phyloP scores from a whole-genome alignment of 2,888 invertebrate species.

The Thereva nobilitata region DNA sequence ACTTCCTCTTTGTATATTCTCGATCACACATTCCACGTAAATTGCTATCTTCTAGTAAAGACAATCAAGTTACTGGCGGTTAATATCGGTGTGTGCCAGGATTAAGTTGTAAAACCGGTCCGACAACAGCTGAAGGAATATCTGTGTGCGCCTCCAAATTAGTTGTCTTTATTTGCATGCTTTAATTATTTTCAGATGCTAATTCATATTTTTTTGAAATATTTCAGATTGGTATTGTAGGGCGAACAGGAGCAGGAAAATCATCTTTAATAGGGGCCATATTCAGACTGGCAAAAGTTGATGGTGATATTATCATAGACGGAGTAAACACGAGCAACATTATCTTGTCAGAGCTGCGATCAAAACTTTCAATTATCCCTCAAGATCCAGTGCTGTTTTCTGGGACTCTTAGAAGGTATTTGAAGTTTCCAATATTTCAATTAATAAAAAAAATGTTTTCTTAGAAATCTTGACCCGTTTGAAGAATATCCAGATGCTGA shows the following conservation, averaged over 20 bases:
- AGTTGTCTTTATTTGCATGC: too few relatives aligned
- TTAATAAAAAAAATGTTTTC: slow-evolving; percentile 39
- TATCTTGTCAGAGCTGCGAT: slow-evolving; percentile 64
- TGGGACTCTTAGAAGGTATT: slow-evolving; percentile 59
- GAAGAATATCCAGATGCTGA: slow-evolving; percentile 69
- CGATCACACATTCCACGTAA: too few relatives aligned
- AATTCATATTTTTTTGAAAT: slow-evolving; percentile 10
- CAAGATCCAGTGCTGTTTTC: slow-evolving; percentile 61
- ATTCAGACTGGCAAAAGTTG: slow-evolving; percentile 64
- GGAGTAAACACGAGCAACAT: slow-evolving; percentile 65
- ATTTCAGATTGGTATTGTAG: slow-evolving; percentile 63
- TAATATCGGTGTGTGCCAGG: too few relatives aligned
- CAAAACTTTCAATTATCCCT: slow-evolving; percentile 68
- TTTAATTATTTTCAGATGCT: not conserved
- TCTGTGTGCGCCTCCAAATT: too few relatives aligned
- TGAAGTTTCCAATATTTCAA: not conserved
- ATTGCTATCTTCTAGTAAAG: too few relatives aligned
- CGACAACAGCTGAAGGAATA: too few relatives aligned
- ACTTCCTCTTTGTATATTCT: too few relatives aligned
- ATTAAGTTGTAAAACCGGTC: too few relatives aligned
- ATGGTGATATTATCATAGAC: slow-evolving; percentile 72
- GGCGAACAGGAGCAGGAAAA: slow-evolving; percentile 73
- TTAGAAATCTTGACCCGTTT: slow-evolving; percentile 79
- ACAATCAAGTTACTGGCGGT: too few relatives aligned
- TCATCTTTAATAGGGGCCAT: slow-evolving; percentile 68